A percentile compares a stretch with the other conserved stretches of the same genome.
Conservation (phyloP, 1,140 invertebrate genomes). For the Drosophila teissieri region DNA sequence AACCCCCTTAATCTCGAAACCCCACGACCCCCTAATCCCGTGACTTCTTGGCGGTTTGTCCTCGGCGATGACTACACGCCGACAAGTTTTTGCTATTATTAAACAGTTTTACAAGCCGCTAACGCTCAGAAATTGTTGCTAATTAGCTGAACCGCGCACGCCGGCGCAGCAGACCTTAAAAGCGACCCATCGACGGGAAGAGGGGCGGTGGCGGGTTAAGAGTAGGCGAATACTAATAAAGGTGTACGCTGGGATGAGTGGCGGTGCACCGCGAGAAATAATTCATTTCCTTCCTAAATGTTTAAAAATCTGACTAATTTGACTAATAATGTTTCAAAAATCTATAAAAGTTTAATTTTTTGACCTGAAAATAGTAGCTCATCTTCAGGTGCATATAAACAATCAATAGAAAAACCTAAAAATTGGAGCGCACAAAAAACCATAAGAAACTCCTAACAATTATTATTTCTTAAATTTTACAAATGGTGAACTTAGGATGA, state of each 20-base stretch:
- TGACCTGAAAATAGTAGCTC: too few relatives aligned
- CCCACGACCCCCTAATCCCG: slow-evolving; percentile 4
- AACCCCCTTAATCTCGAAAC: not conserved
- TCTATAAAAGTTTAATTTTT: too few relatives aligned
- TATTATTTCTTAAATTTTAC: too few relatives aligned
- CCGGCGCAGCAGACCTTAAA: slow-evolving; percentile 79
- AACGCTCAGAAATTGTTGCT: slow-evolving; percentile 80
- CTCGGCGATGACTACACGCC: slow-evolving; percentile 50
- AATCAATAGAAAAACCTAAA: too few relatives aligned
- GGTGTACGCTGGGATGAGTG: slow-evolving; percentile 26
- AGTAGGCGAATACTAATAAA: slow-evolving; percentile 28
- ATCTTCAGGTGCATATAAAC: too few relatives aligned
- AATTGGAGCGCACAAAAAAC: too few relatives aligned
- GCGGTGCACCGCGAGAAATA: slow-evolving; percentile 15
- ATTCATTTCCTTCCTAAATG: too few relatives aligned
- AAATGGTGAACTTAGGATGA: too few relatives aligned
- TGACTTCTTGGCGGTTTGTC: slow-evolving; percentile 39
- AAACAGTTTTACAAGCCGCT: slow-evolving; percentile 81
- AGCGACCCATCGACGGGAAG: slow-evolving; percentile 29
- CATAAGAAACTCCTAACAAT: too few relatives aligned
- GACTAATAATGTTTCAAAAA: too few relatives aligned
- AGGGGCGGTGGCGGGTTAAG: slow-evolving; percentile 6
- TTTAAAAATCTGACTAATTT: too few relatives aligned
- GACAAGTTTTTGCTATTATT: slow-evolving; percentile 61
- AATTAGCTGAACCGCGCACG: slow-evolving; percentile 76